Evolutionary conservation across 1,140 invertebrate species (phyloP), one percentile per base, ranked within the genome.

Genomic region (Aethina tumida): DNA sequence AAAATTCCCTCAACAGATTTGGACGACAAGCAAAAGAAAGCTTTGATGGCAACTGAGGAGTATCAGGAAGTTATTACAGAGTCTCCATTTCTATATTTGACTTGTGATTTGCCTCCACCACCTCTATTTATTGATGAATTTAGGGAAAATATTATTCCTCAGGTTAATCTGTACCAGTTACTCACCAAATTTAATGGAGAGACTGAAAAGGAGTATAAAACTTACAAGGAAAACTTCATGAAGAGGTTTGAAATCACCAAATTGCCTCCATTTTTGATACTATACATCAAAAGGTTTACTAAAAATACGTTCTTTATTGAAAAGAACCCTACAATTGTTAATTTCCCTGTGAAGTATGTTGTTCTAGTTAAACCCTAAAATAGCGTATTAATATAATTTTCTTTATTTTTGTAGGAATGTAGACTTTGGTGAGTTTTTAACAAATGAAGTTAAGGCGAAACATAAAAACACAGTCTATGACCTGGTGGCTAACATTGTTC

Each of bases 311-410:
- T 98, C 66, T 97, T 96, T 56, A 75, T 95, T 8, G 97, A 99
- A 60, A 99, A 99, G 65, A 99, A 99, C 74, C 93, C 93, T 6
- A 99, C 97, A 0, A 99, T 99, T 60, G 95, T 99, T 0, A 99
- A 99, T 66, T 99, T 99, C 62, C 95, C 96, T 4, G 90, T 99
- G 25, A 95, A 91, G 88, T 95, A 69, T 81, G 83, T 79, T 35
- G 20, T 8, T 7, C 7, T 30, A 13, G 7, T 30, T 30, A 12
- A 8, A 9, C 15, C 1, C 12, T 24, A 8, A 10, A 27, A 13
- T 24, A 24, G 12, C 5, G 34, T 37, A 41, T 33, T 37, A 12
- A 43, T 34, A 35, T 47, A 34, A 45, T 39, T 16, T 47, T 10
- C 42, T 35, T 47, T 50, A 51, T 41, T 43, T 47, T 67, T 74